phyloP scores from a whole-genome alignment of 2,888 invertebrate genomes.

The Malthinus seriepunctatus region DNA sequence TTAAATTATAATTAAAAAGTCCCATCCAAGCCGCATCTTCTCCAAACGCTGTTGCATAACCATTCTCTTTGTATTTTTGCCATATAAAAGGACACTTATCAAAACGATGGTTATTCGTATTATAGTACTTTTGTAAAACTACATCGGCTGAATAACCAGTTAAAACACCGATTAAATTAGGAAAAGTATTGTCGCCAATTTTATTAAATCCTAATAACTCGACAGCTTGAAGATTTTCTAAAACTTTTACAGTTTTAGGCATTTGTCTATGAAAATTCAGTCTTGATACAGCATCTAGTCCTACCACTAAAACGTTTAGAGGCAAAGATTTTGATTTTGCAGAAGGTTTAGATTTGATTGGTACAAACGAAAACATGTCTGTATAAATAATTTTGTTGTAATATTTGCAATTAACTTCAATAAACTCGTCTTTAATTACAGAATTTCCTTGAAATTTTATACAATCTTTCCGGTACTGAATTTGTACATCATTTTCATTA shows the following conservation, averaged over 20 bases:
- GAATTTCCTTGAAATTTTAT: conserved; percentile 55
- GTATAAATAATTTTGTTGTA: conserved; percentile 60
- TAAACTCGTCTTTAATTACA: conserved; percentile 65
- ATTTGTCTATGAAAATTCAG: conserved; percentile 84
- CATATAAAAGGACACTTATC: conserved; percentile 85
- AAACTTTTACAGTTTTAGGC: conserved; percentile 69
- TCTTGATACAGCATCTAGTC: conserved; percentile 84
- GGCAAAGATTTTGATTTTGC: background rate
- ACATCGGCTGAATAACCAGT: conserved; percentile 72
- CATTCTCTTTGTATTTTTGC: conserved; percentile 73
- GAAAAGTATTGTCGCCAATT: conserved; percentile 93
- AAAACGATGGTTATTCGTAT: conserved; percentile 57
- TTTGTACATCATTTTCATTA: conserved; percentile 58
- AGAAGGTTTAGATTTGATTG: conserved; percentile 46
- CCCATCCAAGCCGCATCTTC: conserved; percentile 83
- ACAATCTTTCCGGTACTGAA: conserved; percentile 57
- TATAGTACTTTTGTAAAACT: conserved; percentile 67
- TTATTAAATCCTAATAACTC: conserved; percentile 90
- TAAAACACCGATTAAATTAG: conserved; percentile 82
- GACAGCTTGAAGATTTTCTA: conserved; percentile 64
- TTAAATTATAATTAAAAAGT: conserved; percentile 78
- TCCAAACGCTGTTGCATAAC: conserved; percentile 78
- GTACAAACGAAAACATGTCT: conserved; percentile 71
- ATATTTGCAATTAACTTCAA: conserved; percentile 66
- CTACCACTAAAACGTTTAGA: conserved; percentile 76